Evolutionary conservation across 2,888 invertebrate species (phyloP).

Genomic region (Tromatobia lineatoria): DNA sequence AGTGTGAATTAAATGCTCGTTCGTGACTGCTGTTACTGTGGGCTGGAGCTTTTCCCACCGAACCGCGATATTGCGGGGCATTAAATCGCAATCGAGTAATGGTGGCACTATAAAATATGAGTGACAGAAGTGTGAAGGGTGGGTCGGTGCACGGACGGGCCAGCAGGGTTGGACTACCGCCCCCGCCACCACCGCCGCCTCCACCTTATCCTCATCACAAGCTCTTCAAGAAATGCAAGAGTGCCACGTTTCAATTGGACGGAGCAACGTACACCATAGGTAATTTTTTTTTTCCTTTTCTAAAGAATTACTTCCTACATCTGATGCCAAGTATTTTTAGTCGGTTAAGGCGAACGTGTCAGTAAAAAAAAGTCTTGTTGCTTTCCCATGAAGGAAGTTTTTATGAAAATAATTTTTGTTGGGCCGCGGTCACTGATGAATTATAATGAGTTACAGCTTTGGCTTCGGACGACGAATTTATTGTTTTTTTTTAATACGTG

Average conservation of each 20-base stretch:
- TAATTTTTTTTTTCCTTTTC: conserved; percentile 86
- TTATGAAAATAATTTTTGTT: too few relatives aligned
- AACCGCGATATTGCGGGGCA: conserved; percentile 45
- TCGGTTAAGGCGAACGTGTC: neutral
- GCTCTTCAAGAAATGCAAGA: conserved; percentile 93
- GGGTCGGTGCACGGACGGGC: conserved; percentile 67
- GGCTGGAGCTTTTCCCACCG: conserved; percentile 8
- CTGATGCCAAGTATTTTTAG: neutral
- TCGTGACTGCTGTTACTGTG: conserved; percentile 53
- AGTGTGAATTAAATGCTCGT: conserved; percentile 61
- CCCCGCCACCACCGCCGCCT: conserved; percentile 74
- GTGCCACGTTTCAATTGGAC: conserved; percentile 94
- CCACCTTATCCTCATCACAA: conserved; percentile 83
- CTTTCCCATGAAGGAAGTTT: too few relatives aligned
- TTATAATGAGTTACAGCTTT: too few relatives aligned
- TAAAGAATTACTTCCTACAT: neutral
- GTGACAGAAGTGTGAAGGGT: conserved; percentile 69
- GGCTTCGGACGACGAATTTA: too few relatives aligned
- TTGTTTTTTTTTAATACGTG: too few relatives aligned
- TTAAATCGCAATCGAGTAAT: conserved; percentile 61
- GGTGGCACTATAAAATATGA: conserved; percentile 72
- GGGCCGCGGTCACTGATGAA: too few relatives aligned
- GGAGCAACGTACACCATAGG: conserved; percentile 95
- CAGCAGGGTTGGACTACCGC: conserved; percentile 67
- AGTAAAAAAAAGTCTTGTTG: too few relatives aligned